Evolutionary conservation across 2,113 vertebrate genomes (phyloP).

Genomic region (Dicentrarchus labrax): DNA sequence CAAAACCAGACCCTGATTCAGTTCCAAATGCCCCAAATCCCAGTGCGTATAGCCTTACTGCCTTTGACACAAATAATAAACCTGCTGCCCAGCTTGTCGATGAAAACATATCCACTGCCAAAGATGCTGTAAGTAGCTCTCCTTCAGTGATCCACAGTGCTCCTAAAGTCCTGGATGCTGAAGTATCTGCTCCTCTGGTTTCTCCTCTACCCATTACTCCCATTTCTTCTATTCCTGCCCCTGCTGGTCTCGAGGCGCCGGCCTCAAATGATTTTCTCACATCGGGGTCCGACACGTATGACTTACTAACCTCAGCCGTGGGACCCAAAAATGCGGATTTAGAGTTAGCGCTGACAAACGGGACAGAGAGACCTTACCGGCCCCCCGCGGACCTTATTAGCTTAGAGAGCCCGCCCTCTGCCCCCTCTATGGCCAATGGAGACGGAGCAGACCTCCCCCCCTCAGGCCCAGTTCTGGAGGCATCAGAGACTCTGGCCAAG

Average conservation of each 20-base stretch:
- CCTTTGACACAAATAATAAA: conserved; percentile 43
- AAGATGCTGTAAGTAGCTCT: conserved; percentile 8
- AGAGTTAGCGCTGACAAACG: conserved; percentile 84
- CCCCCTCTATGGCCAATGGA: conserved; percentile 90
- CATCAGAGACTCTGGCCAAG: conserved; percentile 93
- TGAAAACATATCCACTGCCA: conserved; percentile 26
- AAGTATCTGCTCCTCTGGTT: conserved; percentile 37
- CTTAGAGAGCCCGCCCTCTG: conserved; percentile 86
- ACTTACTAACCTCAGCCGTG: conserved; percentile 64
- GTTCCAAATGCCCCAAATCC: conserved; percentile 26
- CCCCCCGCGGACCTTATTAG: conserved; percentile 82
- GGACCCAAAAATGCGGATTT: conserved; percentile 82
- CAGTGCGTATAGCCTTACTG: conserved; percentile 32
- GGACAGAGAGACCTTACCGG: conserved; percentile 82
- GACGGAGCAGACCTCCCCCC: conserved; percentile 94
- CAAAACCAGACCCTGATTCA: conserved; percentile 41
- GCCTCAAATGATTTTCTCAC: conserved; percentile 27
- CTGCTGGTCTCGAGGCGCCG: neutral
- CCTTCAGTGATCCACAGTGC: conserved; percentile 33
- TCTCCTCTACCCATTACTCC: conserved; percentile 55
- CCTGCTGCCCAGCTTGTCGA: conserved; percentile 38
- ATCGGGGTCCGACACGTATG: conserved; percentile 46
- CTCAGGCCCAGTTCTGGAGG: conserved; percentile 94
- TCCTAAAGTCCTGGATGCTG: conserved; percentile 36
- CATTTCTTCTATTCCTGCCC: neutral